Conservation (phyloP, 2,888 invertebrate species). For the Tenodera sinensis region DNA sequence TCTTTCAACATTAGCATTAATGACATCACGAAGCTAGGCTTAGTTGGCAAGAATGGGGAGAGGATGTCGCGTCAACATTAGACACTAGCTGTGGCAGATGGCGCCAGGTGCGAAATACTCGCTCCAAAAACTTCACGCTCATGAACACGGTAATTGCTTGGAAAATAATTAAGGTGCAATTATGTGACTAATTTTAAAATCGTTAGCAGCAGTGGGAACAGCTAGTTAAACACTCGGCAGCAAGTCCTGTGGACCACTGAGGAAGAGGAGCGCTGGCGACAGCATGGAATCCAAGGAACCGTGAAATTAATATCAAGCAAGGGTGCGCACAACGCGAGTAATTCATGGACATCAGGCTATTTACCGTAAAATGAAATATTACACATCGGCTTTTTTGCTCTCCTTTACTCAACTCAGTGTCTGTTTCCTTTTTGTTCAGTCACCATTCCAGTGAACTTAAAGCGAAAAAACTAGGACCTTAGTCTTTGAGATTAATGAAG, state of each 20-base stretch:
- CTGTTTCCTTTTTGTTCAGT: not conserved
- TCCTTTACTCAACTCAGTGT: not conserved
- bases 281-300: not conserved
- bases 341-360: not conserved
- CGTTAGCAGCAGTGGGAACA: not conserved
- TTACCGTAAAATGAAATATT: constrained; percentile 12
- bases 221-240: constrained; percentile 1
- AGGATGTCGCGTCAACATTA: not conserved
- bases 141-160: constrained; percentile 15
- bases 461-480: not conserved
- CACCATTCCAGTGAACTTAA: not conserved
- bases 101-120: not conserved
- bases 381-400: not conserved
- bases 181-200: constrained; percentile 25
- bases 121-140: not conserved
- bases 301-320: constrained; percentile 1
- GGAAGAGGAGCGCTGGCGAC: not conserved
- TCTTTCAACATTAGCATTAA: no score
- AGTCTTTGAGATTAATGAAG: not conserved
- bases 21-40: no score
- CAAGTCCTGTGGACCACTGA: not conserved
- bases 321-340: not conserved
- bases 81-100: not conserved
- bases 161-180: constrained; percentile 29
- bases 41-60: no score